Base-by-base conservation (phyloP, 2,888 invertebrate species). In the Parapristionchus giblindavisi region DNA sequence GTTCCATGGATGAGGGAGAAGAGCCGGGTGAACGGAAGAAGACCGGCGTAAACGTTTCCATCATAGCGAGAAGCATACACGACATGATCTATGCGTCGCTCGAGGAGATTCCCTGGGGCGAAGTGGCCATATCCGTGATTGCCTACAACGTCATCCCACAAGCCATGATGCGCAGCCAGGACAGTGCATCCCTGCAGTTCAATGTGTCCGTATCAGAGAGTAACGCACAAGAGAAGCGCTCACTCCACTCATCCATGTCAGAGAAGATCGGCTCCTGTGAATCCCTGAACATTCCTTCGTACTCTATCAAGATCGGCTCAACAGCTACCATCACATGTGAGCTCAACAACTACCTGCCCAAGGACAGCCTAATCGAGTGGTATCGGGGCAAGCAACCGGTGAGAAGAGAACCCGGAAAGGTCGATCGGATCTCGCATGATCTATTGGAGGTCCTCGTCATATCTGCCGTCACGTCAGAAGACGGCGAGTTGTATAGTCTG, bases 301-400 rank as follows among this genome's bases (percentile, higher is more conserved):
- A 87, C 66, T 82, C 86, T 3, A 85, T 87, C 66, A 84, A 87
- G 75, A 74, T 81, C 63, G 85, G 84, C 52, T 84, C 85, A 0
- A 87, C 87, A 0, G 87, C 87, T 0, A 84, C 85, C 0, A 87
- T 87, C 61, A 87, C 87, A 2, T 87, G 87, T 73, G 87, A 87
- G 63, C 77, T 87, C 52, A 85, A 87, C 76, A 84, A 83, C 63
- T 83, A 81, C 66, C 77, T 82, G n/a, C 82, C 81, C n/a, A 78
- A 82, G 61, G 74, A 83, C 68, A 77, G 79, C 43, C 66, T 75
- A 2, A 85, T 86, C 61, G 82, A 83, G 21, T 86, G 86, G 86
- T 85, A 77, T 54, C 78, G 82, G 60, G 86, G 85, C 11, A 83
- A 84, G 65, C 75, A 83, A 29, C 79, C 79, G 58, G 72, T 87